Conservation (phyloP, 2,113 vertebrate species). For the Mohoua ochrocephala region DNA sequence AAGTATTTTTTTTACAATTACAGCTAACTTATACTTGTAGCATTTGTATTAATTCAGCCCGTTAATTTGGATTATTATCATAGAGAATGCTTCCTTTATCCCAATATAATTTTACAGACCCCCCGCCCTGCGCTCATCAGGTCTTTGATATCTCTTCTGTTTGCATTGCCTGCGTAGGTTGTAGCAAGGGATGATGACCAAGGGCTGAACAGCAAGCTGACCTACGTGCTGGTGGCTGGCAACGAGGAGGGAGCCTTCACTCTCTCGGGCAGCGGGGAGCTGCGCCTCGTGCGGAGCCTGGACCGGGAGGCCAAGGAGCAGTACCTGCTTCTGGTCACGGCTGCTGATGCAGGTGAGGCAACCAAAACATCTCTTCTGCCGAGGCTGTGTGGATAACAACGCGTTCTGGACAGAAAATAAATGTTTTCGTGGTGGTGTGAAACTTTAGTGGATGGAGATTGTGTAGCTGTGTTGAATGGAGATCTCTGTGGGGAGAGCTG, state of each 20-base stretch:
- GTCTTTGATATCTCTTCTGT: background rate
- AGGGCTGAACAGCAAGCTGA: constrained; percentile 84
- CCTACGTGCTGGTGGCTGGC: constrained; percentile 80
- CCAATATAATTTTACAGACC: background rate
- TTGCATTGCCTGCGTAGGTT: constrained; percentile 72
- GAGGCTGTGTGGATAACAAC: fast-evolving
- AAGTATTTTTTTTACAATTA: background rate
- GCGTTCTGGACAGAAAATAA: background rate
- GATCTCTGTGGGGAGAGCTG: background rate
- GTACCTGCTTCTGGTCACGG: constrained; percentile 84
- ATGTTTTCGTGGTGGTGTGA: background rate
- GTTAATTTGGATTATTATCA: background rate
- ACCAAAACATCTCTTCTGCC: background rate
- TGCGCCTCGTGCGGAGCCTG: constrained; percentile 81
- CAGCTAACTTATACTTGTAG: background rate
- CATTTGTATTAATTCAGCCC: background rate
- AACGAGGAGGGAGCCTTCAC: constrained; percentile 84
- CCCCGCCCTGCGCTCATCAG: background rate
- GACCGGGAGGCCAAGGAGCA: constrained; percentile 84
- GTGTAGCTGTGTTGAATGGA: background rate
- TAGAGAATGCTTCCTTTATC: background rate
- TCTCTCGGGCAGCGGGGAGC: constrained; percentile 84
- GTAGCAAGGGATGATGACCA: constrained; percentile 93
- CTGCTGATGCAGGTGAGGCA: constrained; percentile 85
- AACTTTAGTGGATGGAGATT: background rate